Evolutionary conservation across 2,113 vertebrate species (phyloP).

Genomic region (Cochlearius cochlearius): DNA sequence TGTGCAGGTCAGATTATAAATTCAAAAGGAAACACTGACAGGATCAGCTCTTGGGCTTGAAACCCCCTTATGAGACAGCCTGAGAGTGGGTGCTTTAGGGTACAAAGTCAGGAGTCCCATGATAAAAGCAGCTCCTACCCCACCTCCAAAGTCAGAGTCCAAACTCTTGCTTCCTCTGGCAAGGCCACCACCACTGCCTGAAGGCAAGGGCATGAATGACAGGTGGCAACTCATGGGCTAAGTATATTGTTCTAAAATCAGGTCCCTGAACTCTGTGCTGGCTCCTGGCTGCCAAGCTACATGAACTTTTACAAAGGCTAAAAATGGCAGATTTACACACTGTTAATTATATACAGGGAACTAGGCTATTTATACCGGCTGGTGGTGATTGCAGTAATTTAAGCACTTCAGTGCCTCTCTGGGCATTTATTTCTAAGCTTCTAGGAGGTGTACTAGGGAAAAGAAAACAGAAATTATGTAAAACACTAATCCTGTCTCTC

Average conservation of each 20-base stretch:
- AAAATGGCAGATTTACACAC: not conserved
- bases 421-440: slow-evolving; percentile 1
- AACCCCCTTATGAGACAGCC: not conserved
- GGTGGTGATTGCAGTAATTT: not conserved
- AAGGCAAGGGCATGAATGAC: not conserved
- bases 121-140: not conserved
- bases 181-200: not conserved
- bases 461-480: not conserved
- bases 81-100: not conserved
- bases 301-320: not conserved
- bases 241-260: not conserved
- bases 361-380: not conserved
- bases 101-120: not conserved
- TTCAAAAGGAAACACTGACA: not conserved
- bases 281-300: not conserved
- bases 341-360: not conserved
- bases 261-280: not conserved
- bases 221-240: not conserved
- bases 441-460: not conserved
- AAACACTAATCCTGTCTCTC: not conserved
- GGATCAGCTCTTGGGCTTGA: not conserved
- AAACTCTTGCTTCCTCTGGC: not conserved
- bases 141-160: not conserved
- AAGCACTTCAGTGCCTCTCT: not conserved
- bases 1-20: not conserved